phyloP scores from a whole-genome alignment of 2,113 vertebrate species.

The Mormyrus iriodes region DNA sequence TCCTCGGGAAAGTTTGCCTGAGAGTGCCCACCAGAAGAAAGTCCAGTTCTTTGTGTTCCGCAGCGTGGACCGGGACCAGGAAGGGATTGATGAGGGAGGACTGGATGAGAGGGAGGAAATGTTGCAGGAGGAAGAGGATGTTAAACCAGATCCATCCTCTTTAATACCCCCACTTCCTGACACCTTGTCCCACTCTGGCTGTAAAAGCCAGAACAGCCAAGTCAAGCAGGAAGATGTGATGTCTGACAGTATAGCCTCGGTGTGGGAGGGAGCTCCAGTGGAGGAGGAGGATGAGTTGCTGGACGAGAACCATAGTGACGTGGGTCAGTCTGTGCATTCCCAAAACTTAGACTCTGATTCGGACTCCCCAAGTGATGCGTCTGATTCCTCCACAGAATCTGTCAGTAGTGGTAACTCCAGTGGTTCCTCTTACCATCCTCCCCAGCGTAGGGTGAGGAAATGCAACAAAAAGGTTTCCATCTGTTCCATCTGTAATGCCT shows the following conservation, averaged over 20 bases:
- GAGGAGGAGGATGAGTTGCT: constrained; percentile 11
- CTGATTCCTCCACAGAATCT: constrained; percentile 12
- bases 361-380: constrained; percentile 26
- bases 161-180: constrained; percentile 15
- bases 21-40: constrained; percentile 9
- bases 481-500: constrained; percentile 40
- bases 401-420: constrained; percentile 27
- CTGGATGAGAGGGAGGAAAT: not conserved
- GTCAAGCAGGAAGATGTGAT: constrained; percentile 1
- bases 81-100: not conserved
- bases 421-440: constrained; percentile 1
- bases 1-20: not conserved
- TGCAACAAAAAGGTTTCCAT: constrained; percentile 32
- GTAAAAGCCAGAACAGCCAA: not conserved
- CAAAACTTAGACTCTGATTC: constrained; percentile 28
- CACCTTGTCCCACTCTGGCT: not conserved
- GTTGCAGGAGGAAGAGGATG: not conserved
- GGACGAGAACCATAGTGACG: constrained; percentile 11
- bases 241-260: not conserved
- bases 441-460: not conserved
- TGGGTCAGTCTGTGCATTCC: not conserved
- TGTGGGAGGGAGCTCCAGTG: constrained; percentile 5
- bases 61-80: constrained; percentile 2
- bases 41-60: constrained; percentile 20
- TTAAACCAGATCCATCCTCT: constrained; percentile 18